Conservation (phyloP, 2,113 vertebrate genomes). For the Oncorhynchus nerka region DNA sequence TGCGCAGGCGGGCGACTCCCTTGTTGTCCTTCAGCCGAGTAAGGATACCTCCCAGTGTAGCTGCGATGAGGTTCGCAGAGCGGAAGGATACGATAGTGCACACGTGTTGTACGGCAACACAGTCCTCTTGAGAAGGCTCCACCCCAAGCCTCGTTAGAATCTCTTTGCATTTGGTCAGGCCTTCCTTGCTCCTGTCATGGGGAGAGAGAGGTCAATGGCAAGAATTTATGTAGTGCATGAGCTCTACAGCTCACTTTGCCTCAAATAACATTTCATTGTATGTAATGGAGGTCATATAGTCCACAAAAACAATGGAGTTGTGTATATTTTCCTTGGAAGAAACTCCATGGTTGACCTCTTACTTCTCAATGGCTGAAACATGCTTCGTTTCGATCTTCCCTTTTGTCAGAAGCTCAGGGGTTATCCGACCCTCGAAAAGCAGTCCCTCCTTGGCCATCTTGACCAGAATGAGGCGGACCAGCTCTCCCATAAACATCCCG, state of each 20-base stretch:
- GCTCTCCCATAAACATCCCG: conserved; percentile 94
- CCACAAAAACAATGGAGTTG: not conserved
- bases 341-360: conserved; percentile 55
- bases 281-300: not conserved
- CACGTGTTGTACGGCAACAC: conserved; percentile 91
- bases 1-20: conserved; percentile 84
- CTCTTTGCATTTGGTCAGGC: conserved; percentile 91
- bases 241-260: not conserved
- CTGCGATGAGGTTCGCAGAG: conserved; percentile 89
- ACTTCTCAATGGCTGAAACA: conserved; percentile 95
- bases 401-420: conserved; percentile 92
- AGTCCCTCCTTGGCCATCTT: conserved; percentile 98
- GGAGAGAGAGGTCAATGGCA: not conserved
- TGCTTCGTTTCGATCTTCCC: conserved; percentile 94
- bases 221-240: too few relatives aligned
- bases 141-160: conserved; percentile 90
- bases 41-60: conserved; percentile 86
- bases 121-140: conserved; percentile 91
- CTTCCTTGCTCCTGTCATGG: conserved; percentile 87
- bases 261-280: not conserved
- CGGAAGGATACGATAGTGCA: conserved; percentile 96
- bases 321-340: not conserved
- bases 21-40: conserved; percentile 90
- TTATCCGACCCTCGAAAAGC: conserved; percentile 93
- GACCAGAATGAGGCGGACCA: conserved; percentile 94